Percentiles rank a stretch among this genome's conserved stretches.
Conservation (phyloP, 2,888 invertebrate genomes). For the Nymphalis c-album region DNA sequence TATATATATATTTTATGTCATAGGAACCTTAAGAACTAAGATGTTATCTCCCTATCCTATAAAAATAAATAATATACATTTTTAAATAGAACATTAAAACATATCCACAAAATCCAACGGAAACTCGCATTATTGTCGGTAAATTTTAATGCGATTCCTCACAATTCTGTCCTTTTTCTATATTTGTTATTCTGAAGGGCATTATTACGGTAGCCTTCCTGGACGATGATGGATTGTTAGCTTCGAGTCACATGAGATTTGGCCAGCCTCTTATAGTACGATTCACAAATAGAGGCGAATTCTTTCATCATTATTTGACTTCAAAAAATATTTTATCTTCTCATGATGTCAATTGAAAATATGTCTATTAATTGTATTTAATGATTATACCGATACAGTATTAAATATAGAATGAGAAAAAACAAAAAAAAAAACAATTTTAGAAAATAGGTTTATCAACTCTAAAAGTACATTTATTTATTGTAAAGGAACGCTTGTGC, state of each 20-base stretch:
- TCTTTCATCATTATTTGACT: not conserved
- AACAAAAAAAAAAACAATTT: too few relatives aligned
- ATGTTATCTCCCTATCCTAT: too few relatives aligned
- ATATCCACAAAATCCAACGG: slow-evolving; percentile 7
- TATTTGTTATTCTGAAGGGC: slow-evolving; percentile 57
- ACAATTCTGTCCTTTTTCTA: slow-evolving; percentile 34
- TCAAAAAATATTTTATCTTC: not conserved
- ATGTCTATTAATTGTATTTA: too few relatives aligned
- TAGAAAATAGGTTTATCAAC: too few relatives aligned
- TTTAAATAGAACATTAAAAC: slow-evolving; percentile 1
- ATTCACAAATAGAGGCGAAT: slow-evolving; percentile 43
- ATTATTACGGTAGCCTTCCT: slow-evolving; percentile 64
- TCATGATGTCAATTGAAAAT: too few relatives aligned
- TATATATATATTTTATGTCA: too few relatives aligned
- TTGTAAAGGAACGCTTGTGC: too few relatives aligned
- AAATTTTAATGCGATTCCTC: slow-evolving; percentile 30
- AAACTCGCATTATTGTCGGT: slow-evolving; percentile 16
- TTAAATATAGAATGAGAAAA: too few relatives aligned
- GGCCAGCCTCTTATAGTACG: slow-evolving; percentile 47
- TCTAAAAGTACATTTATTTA: too few relatives aligned
- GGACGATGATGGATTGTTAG: slow-evolving; percentile 76
- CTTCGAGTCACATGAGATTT: slow-evolving; percentile 72
- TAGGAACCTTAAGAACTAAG: too few relatives aligned
- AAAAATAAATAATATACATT: too few relatives aligned
- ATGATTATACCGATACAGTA: too few relatives aligned